phyloP scores from a whole-genome alignment of 2,888 invertebrate species.

The Colostygia pectinataria region DNA sequence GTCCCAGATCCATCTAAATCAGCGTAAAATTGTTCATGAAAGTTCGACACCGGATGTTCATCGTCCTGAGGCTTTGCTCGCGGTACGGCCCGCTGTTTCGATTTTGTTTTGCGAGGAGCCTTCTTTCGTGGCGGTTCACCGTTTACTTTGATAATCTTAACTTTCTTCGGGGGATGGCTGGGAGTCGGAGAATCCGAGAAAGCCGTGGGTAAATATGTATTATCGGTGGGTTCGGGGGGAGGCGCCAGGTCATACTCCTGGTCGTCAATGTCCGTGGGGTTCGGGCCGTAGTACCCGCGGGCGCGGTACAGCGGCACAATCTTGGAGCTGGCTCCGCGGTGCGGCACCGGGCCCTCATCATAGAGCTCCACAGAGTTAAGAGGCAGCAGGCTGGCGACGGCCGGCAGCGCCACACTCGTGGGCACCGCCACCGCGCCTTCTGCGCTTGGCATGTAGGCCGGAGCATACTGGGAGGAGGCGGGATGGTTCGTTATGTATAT shows the following conservation, averaged over 20 bases:
- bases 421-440: slow-evolving; percentile 70
- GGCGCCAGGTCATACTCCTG: slow-evolving; percentile 63
- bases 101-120: slow-evolving; percentile 59
- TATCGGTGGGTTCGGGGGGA: slow-evolving; percentile 55
- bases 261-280: slow-evolving; percentile 61
- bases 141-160: slow-evolving; percentile 69
- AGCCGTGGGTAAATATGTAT: slow-evolving; percentile 50
- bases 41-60: slow-evolving; percentile 68
- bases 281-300: slow-evolving; percentile 75
- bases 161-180: slow-evolving; percentile 55
- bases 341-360: slow-evolving; percentile 50
- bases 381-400: slow-evolving; percentile 59
- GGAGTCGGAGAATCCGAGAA: slow-evolving; percentile 48
- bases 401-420: slow-evolving; percentile 61
- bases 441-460: slow-evolving; percentile 71
- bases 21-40: slow-evolving; percentile 77
- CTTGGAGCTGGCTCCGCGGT: slow-evolving; percentile 62
- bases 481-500: slow-evolving; percentile 79
- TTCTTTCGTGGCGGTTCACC: slow-evolving; percentile 63
- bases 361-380: slow-evolving; percentile 63
- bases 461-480: slow-evolving; percentile 73
- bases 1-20: slow-evolving; percentile 73
- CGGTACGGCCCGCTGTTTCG: slow-evolving; percentile 56
- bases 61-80: slow-evolving; percentile 60
- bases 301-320: slow-evolving; percentile 72